Evolutionary conservation across 1,140 invertebrate species (phyloP).

Genomic region (Drosophila paulistorum): DNA sequence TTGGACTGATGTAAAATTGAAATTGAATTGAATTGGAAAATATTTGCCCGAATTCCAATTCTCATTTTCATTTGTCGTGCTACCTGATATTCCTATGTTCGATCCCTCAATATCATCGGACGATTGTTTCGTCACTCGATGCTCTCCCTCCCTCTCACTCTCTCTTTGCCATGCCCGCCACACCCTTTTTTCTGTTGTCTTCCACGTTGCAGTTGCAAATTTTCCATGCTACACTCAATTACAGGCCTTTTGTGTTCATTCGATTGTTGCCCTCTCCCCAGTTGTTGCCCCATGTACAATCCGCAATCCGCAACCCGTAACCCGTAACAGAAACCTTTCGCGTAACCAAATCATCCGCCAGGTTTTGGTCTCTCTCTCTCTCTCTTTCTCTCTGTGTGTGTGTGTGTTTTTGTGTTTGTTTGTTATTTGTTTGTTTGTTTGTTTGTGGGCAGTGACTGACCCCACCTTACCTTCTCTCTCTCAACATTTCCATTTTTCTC

Average conservation of each 20-base stretch:
- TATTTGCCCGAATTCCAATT: slow-evolving; percentile 75
- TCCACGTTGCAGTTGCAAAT: slow-evolving; percentile 39
- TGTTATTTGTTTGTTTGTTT: slow-evolving; percentile 48
- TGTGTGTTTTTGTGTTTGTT: slow-evolving; percentile 46
- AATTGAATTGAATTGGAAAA: slow-evolving; percentile 74
- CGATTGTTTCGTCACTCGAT: slow-evolving; percentile 55
- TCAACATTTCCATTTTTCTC: neutral
- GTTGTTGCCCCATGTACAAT: neutral
- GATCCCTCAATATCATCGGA: slow-evolving; percentile 6
- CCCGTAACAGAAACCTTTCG: slow-evolving; percentile 62
- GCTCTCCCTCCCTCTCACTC: no score
- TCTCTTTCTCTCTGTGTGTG: slow-evolving; percentile 4
- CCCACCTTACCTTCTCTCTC: neutral
- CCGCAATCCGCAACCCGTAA: slow-evolving; percentile 11
- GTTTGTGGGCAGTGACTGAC: slow-evolving; percentile 18
- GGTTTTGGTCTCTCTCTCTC: slow-evolving; percentile 27
- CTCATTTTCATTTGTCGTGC: slow-evolving; percentile 70
- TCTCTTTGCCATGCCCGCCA: neutral
- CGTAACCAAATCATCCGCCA: slow-evolving; percentile 71
- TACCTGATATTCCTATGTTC: slow-evolving; percentile 22
- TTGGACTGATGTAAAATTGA: slow-evolving; percentile 65
- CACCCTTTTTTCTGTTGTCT: neutral
- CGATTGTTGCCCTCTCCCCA: slow-evolving; percentile 33
- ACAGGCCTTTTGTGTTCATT: slow-evolving; percentile 68
- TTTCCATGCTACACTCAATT: slow-evolving; percentile 69